Conservation (phyloP, 2,888 invertebrate genomes). For the Minunthozetes semirufus region DNA sequence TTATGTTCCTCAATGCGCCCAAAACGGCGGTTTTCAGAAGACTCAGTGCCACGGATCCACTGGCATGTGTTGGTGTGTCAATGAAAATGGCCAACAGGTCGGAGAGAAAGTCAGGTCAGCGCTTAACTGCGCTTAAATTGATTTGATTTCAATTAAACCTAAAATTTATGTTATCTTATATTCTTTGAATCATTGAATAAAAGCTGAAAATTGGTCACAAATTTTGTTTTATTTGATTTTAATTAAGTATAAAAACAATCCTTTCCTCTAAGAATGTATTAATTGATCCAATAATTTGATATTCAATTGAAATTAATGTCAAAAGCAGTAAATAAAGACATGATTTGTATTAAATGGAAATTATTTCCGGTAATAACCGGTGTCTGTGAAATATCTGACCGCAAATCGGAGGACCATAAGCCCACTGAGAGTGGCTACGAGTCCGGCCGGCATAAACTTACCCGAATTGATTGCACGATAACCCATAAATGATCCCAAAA, state of each 20-base stretch:
- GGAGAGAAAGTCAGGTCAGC: not conserved
- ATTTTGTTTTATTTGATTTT: not conserved
- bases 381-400: conserved; percentile 38
- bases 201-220: not conserved
- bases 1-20: not conserved
- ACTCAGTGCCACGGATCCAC: conserved; percentile 20
- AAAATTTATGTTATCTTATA: not conserved
- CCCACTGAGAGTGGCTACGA: conserved; percentile 56
- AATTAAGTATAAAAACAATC: too few species aligned
- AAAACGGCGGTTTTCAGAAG: not conserved
- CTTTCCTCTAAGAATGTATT: too few species aligned
- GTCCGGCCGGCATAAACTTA: conserved; percentile 92
- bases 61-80: conserved; percentile 28
- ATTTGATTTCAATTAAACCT: not conserved
- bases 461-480: conserved; percentile 70
- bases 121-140: not conserved
- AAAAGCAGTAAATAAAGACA: not conserved
- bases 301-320: not conserved
- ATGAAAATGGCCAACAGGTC: not conserved
- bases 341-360: not conserved
- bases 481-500: conserved; percentile 84
- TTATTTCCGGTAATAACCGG: conserved; percentile 28
- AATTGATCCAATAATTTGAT: not conserved
- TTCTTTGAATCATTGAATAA: not conserved
- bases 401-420: conserved; percentile 48